phyloP scores from a whole-genome alignment of 1,140 invertebrate species.

The Papilio xuthus region DNA sequence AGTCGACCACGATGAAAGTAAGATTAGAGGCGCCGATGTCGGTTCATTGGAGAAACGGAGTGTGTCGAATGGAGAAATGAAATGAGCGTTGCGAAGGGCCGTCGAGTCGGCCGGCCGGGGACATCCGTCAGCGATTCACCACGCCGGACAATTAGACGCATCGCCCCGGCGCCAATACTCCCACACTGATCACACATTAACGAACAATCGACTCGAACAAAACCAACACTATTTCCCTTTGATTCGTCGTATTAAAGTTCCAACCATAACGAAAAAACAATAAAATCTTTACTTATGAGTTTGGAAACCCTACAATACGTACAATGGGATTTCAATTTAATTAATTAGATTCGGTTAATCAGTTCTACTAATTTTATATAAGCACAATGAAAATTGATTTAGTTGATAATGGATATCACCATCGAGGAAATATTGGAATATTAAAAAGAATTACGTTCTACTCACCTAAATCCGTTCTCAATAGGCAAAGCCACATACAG shows the following conservation, averaged over 20 bases:
- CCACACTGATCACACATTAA: conserved; percentile 19
- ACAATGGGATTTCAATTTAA: neutral
- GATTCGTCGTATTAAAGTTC: neutral
- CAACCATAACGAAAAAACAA: neutral
- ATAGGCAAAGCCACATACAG: neutral
- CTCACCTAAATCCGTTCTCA: neutral
- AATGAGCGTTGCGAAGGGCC: conserved; percentile 14
- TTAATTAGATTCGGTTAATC: neutral
- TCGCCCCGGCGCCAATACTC: conserved; percentile 26
- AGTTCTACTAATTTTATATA: neutral
- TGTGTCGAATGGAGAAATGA: conserved; percentile 29
- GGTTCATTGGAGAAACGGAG: conserved; percentile 26
- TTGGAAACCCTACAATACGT: no score
- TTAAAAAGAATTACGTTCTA: neutral
- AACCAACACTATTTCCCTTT: neutral
- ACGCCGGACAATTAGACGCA: conserved; percentile 28
- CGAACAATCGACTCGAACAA: conserved; percentile 12
- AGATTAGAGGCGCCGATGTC: conserved; percentile 29
- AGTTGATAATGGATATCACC: neutral
- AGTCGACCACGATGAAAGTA: conserved; percentile 16
- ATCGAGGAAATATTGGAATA: neutral
- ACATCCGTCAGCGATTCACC: conserved; percentile 35
- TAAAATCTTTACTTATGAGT: neutral
- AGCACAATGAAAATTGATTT: neutral
- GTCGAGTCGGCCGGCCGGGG: conserved; percentile 7